A percentile compares a stretch with the other conserved stretches of the same genome.
Conservation (phyloP, 2,888 invertebrate species). For the Drosophila helvetica region DNA sequence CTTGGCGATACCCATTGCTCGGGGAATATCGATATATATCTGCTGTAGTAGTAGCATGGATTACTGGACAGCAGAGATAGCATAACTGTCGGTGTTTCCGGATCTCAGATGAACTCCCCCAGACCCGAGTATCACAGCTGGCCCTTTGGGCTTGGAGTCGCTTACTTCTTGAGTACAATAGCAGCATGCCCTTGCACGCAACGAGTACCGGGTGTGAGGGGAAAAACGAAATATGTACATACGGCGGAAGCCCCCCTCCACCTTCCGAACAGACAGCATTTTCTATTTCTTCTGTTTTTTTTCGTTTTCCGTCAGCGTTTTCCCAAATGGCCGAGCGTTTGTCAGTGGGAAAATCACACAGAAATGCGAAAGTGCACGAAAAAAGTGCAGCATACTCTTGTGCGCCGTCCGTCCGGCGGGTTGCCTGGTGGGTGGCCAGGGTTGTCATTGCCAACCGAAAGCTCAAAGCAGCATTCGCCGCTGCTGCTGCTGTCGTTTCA, state of each 20-base stretch:
- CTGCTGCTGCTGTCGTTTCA: constrained; percentile 44
- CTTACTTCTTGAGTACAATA: too few species aligned
- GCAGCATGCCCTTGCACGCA: background rate
- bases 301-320: constrained; percentile 45
- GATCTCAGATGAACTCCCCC: background rate
- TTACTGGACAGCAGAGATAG: too few species aligned
- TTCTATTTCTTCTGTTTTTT: constrained; percentile 47
- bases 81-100: too few species aligned
- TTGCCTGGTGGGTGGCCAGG: background rate
- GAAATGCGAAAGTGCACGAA: constrained; percentile 60
- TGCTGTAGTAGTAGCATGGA: too few species aligned
- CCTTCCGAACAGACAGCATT: constrained; percentile 38
- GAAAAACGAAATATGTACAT: background rate
- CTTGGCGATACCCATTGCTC: background rate
- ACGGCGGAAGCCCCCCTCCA: constrained; percentile 2
- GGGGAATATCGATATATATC: too few species aligned
- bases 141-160: too few species aligned
- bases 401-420: constrained; percentile 3
- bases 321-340: constrained; percentile 56
- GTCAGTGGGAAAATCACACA: constrained; percentile 55
- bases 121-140: background rate
- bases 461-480: constrained; percentile 51
- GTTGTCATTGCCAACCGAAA: constrained; percentile 53
- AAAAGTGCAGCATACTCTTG: constrained; percentile 68
- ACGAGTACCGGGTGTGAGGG: background rate